These are phyloP conservation scores for Anabacerthia variegaticeps DNA, from an alignment of 2,797 vertebrate species.

Conservation along the genomic window DNA sequence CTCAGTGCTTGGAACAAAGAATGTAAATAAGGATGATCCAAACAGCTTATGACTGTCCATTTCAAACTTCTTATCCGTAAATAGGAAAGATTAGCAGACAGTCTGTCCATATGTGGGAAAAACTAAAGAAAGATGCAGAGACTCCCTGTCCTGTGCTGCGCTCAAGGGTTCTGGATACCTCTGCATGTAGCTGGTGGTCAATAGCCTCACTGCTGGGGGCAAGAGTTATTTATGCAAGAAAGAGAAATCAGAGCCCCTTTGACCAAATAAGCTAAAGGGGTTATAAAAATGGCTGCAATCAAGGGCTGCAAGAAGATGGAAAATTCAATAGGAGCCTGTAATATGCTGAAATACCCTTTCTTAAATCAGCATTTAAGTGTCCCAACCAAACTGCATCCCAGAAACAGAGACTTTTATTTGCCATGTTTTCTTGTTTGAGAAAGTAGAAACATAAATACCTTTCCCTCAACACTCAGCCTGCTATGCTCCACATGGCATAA, in stretches of 20 bases:
- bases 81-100: not conserved
- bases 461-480: not conserved
- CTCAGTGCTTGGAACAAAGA: not conserved
- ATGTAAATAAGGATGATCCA: not conserved
- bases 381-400: not conserved
- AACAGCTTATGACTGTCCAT: not conserved
- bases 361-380: not conserved
- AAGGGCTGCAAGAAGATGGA: not conserved
- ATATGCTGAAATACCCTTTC: not conserved
- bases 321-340: not conserved
- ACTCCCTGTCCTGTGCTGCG: not conserved
- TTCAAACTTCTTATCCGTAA: not conserved
- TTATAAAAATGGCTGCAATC: not conserved
- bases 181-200: not conserved
- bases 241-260: not conserved
- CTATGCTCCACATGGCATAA: not conserved
- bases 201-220: not conserved
- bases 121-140: not conserved
- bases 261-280: not conserved
- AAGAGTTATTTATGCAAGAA: not conserved
- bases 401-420: not conserved
- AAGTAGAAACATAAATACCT: not conserved
- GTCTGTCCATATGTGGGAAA: not conserved
- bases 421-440: not conserved
- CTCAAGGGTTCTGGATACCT: not conserved